Conservation (phyloP, 2,797 vertebrate species). For the Hippocampus kuda region DNA sequence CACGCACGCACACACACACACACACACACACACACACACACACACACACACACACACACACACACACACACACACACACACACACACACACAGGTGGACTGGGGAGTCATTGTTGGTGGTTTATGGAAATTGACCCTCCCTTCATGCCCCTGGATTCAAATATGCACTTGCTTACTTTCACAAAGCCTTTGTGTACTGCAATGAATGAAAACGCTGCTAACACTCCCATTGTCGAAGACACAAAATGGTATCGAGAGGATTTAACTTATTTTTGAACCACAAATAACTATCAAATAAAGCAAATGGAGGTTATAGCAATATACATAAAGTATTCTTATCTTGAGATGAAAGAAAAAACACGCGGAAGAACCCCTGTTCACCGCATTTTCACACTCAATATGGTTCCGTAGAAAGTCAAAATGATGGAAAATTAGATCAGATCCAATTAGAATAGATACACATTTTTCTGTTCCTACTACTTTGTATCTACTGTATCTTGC, state of each 20-base stretch:
- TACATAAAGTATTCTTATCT: not conserved
- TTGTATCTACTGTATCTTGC: too few species aligned
- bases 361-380: not conserved
- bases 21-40: not conserved
- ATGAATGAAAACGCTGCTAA: not conserved
- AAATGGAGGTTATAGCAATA: not conserved
- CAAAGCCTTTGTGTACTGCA: not conserved
- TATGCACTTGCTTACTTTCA: not conserved
- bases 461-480: not conserved
- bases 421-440: not conserved
- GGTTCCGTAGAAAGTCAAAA: not conserved
- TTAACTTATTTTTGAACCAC: not conserved
- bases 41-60: too few species aligned
- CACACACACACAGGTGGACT: not conserved
- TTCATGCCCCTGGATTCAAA: slow-evolving; percentile 29
- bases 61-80: not conserved
- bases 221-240: not conserved
- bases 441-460: not conserved
- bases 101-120: slow-evolving; percentile 3
- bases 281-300: not conserved
- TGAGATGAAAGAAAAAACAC: not conserved
- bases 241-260: not conserved
- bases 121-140: slow-evolving; percentile 36
- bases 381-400: not conserved
- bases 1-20: too few species aligned